Conservation (phyloP, 2,113 vertebrate species). For the Terrapene triunguis region DNA sequence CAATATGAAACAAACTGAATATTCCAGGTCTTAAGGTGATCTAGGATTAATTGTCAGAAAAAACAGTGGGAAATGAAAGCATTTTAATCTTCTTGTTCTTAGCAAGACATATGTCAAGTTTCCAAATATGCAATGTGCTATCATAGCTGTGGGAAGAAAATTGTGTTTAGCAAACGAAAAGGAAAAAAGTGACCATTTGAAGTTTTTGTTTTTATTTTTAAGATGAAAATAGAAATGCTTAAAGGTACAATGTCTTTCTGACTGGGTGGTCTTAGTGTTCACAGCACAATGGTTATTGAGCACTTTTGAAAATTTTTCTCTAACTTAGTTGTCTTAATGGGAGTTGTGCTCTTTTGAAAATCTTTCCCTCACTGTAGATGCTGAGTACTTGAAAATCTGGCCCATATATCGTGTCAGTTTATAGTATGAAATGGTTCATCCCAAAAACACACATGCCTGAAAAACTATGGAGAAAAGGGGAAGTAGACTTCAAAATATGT, state of each 20-base stretch:
- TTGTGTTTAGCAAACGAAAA: slow-evolving; percentile 18
- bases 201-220: neutral
- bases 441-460: slow-evolving; percentile 1
- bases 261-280: neutral
- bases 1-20: slow-evolving; percentile 33
- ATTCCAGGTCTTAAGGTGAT: slow-evolving; percentile 53
- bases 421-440: neutral
- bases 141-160: neutral
- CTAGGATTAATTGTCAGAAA: slow-evolving; percentile 65
- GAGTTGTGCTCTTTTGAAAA: neutral
- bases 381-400: neutral
- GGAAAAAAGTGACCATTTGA: neutral
- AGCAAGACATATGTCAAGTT: slow-evolving; percentile 52
- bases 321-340: neutral
- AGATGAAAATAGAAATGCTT: neutral
- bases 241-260: neutral
- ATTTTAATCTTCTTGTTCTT: slow-evolving; percentile 59
- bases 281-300: neutral
- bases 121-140: slow-evolving; percentile 26
- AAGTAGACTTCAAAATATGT: neutral
- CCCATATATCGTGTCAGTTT: neutral
- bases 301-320: neutral
- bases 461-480: neutral
- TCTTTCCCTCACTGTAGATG: neutral
- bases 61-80: slow-evolving; percentile 49